Conservation (phyloP, 2,888 invertebrate species). For the Sturmia bella region DNA sequence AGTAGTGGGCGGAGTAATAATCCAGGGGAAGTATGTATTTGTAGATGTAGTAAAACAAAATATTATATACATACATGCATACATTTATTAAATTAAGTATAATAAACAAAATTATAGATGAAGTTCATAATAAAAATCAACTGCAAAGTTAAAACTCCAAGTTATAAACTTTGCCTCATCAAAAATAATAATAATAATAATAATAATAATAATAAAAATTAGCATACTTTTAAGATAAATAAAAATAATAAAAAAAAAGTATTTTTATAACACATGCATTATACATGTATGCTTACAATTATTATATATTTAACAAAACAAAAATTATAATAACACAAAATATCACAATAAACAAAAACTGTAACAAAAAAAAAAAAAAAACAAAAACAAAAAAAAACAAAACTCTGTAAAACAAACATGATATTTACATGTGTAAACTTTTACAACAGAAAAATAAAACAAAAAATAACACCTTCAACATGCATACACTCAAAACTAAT, state of each 20-base stretch:
- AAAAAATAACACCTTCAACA: slow-evolving; percentile 58
- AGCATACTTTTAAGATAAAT: slow-evolving; percentile 58
- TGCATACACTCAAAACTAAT: slow-evolving; percentile 59
- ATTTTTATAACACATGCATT: slow-evolving; percentile 81
- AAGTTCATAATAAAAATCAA: slow-evolving; percentile 48
- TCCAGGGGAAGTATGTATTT: slow-evolving; percentile 66
- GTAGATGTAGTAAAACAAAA: slow-evolving; percentile 73
- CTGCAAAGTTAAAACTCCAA: slow-evolving; percentile 66
- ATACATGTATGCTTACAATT: slow-evolving; percentile 78
- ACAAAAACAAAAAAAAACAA: slow-evolving; percentile 48
- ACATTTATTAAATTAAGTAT: slow-evolving; percentile 55
- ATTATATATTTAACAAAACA: slow-evolving; percentile 67
- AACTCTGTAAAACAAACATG: slow-evolving; percentile 56
- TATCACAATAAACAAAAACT: slow-evolving; percentile 66
- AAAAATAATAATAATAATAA: slow-evolving; percentile 51
- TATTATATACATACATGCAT: slow-evolving; percentile 37
- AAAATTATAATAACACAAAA: slow-evolving; percentile 56
- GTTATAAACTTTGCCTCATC: slow-evolving; percentile 68
- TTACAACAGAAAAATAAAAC: slow-evolving; percentile 55
- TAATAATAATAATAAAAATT: slow-evolving; percentile 31
- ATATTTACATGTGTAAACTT: slow-evolving; percentile 75
- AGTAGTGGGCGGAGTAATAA: slow-evolving; percentile 63
- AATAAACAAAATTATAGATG: slow-evolving; percentile 47
- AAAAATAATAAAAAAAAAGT: slow-evolving; percentile 72
- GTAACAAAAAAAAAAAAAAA: slow-evolving; percentile 50